Percentiles rank a stretch among this genome's conserved stretches.
These are phyloP conservation scores for Microctonus brassicae DNA, from an alignment of 2,888 invertebrate genomes.

Conservation along the genomic window DNA sequence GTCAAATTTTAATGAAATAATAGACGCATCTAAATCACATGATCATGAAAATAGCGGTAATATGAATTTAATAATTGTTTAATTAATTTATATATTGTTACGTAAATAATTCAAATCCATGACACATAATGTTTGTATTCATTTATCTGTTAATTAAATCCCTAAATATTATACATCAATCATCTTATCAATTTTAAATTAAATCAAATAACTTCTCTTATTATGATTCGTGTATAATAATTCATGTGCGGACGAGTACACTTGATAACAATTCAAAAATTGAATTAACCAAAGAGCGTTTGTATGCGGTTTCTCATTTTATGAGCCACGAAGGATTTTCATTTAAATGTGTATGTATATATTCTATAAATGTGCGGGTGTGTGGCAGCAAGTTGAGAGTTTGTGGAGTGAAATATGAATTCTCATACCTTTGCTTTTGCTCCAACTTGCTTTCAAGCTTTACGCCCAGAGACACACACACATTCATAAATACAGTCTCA, in stretches of 20 bases:
- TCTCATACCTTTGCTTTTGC: not conserved
- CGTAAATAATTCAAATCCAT: too few relatives aligned
- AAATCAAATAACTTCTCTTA: not conserved
- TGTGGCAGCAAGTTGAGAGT: conserved; percentile 17
- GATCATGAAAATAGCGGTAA: conserved; percentile 56
- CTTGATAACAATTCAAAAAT: conserved; percentile 36
- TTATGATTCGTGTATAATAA: not conserved
- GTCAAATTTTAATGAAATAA: conserved; percentile 58
- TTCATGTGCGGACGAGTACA: conserved; percentile 12
- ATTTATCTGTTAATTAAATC: not conserved
- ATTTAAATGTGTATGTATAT: not conserved
- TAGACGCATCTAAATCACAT: conserved; percentile 58
- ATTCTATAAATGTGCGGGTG: too few relatives aligned
- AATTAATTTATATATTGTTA: not conserved
- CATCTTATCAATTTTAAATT: not conserved
- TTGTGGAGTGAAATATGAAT: conserved; percentile 35
- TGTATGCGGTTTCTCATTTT: not conserved
- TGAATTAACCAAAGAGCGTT: conserved; percentile 29
- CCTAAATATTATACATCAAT: not conserved
- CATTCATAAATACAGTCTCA: not conserved
- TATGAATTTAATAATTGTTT: not conserved
- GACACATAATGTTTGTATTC: not conserved
- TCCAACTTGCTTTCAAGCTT: not conserved
- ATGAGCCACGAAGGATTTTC: conserved; percentile 12
- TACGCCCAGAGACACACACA: too few relatives aligned